Evolutionary conservation across 35 echinoderm and acorn worm genomes (phyloP).

Genomic region (Holothuria glaberrima): DNA sequence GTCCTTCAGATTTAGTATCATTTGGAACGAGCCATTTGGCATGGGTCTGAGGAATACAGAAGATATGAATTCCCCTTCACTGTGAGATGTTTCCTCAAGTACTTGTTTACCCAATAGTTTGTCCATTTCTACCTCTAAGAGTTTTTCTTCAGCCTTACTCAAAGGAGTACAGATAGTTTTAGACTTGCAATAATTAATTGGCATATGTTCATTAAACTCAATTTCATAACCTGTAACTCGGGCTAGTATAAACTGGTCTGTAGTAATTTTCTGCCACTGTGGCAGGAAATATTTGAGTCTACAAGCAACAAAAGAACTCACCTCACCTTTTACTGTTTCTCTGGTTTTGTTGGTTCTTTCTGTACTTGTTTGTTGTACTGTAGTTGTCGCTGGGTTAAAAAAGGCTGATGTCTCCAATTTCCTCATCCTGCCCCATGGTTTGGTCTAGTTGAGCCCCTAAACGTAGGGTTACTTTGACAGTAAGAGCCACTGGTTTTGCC

Average conservation of each 20-base stretch:
- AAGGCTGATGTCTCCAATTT: conserved; percentile 51
- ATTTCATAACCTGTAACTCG: conserved; percentile 15
- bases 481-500: conserved; percentile 21
- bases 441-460: conserved; percentile 24
- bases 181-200: conserved; percentile 18
- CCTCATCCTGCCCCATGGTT: neutral
- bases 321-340: conserved; percentile 46
- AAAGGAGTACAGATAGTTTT: neutral
- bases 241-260: neutral
- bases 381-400: neutral
- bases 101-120: conserved; percentile 31
- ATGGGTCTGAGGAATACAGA: too few relatives aligned
- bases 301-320: conserved; percentile 48
- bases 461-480: neutral
- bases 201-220: conserved; percentile 17
- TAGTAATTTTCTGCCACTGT: conserved; percentile 44
- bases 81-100: conserved; percentile 20
- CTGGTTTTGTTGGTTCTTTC: neutral
- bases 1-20: too few relatives aligned
- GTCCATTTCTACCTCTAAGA: conserved; percentile 20
- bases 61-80: conserved; percentile 19
- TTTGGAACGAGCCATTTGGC: too few relatives aligned
- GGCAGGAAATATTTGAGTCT: conserved; percentile 9
- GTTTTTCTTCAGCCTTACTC: conserved; percentile 8
- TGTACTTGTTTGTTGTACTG: neutral